These are phyloP conservation scores for Aporrectodea caliginosa DNA, from an alignment of 1,140 invertebrate species.

Conservation along the genomic window DNA sequence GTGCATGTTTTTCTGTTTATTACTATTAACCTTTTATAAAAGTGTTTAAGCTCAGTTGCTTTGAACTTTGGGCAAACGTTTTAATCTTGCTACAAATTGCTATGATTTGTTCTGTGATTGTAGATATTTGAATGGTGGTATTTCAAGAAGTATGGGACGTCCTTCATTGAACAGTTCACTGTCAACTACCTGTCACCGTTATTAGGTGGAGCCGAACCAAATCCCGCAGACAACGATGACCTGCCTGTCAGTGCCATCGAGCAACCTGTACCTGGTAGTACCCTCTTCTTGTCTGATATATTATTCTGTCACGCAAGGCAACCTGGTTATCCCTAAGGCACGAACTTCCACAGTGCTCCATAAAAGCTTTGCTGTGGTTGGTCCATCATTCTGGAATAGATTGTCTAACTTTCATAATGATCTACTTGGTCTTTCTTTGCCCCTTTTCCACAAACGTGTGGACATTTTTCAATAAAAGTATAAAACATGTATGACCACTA, in stretches of 20 bases:
- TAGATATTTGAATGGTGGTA: constrained; percentile 99
- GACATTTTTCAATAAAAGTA: no score
- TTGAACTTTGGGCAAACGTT: not conserved
- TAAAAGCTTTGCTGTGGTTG: no score
- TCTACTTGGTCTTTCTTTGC: no score
- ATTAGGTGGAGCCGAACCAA: constrained; percentile 73
- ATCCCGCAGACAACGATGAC: constrained; percentile 33
- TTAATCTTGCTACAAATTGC: not conserved
- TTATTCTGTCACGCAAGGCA: no score
- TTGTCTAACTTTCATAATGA: no score
- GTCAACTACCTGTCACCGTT: constrained; percentile 89
- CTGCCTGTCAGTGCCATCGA: constrained; percentile 41
- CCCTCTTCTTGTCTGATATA: no score
- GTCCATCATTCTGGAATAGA: no score
- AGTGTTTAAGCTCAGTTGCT: not conserved
- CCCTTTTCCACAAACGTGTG: no score
- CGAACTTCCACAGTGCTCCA: no score
- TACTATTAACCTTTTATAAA: not conserved
- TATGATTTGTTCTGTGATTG: not conserved
- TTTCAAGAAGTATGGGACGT: constrained; percentile 96
- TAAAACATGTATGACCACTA: no score
- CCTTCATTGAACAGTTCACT: constrained; percentile 95
- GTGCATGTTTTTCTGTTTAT: not conserved
- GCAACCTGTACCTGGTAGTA: constrained; percentile 37
- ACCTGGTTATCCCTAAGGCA: no score